Percentiles rank a stretch among this genome's conserved stretches.
These are phyloP conservation scores for Caligus rogercresseyi DNA, from an alignment of 1,140 invertebrate species.

Conservation along the genomic window DNA sequence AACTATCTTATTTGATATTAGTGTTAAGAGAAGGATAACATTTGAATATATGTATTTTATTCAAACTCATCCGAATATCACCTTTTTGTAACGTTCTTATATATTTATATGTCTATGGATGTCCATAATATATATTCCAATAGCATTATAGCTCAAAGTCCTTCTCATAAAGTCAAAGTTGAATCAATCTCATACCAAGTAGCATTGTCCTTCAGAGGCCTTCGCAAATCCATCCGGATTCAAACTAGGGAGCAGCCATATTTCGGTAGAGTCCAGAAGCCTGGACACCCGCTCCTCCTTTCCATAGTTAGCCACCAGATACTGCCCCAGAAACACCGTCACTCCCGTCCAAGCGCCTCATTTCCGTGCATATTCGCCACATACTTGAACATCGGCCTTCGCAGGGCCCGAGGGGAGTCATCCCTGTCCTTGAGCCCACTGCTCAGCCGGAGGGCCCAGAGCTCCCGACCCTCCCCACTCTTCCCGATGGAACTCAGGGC, in stretches of 20 bases:
- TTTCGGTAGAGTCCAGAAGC: constrained; percentile 62
- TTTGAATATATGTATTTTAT: no score
- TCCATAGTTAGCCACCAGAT: constrained; percentile 59
- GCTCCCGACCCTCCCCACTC: constrained; percentile 51
- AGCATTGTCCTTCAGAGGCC: constrained; percentile 41
- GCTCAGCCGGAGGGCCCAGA: constrained; percentile 41
- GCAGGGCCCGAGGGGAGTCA: constrained; percentile 37
- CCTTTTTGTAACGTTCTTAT: no score
- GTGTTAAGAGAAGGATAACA: no score
- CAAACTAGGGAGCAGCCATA: constrained; percentile 74
- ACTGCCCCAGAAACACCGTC: constrained; percentile 66
- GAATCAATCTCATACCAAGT: constrained; percentile 12
- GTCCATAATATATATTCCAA: no score
- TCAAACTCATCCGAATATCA: no score
- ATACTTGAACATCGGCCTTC: constrained; percentile 80
- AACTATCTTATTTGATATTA: no score
- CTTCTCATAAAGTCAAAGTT: no score
- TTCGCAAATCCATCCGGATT: constrained; percentile 78
- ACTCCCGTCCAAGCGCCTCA: constrained; percentile 74
- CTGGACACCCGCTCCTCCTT: constrained; percentile 34
- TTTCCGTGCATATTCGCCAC: constrained; percentile 98
- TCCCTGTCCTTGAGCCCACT: constrained; percentile 28
- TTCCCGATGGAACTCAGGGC: constrained; percentile 66
- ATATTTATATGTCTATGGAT: no score
- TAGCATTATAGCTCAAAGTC: no score